Evolutionary conservation across 2,797 vertebrate species (phyloP).

Genomic region (Pseudochirops corinnae): DNA sequence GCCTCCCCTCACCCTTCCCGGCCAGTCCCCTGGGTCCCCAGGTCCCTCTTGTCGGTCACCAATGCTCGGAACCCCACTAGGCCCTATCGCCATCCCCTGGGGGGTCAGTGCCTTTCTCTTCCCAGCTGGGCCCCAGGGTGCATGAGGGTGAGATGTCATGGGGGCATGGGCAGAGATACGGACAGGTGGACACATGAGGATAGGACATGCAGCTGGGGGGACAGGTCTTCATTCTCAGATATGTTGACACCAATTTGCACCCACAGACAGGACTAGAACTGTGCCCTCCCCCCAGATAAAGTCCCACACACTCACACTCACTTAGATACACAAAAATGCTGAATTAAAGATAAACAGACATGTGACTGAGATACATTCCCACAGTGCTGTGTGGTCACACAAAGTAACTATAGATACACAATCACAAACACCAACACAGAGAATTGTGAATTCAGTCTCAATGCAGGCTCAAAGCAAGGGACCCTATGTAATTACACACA

Average conservation of each 20-base stretch:
- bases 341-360: background rate
- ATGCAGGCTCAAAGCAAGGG: background rate
- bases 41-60: slow-evolving; percentile 31
- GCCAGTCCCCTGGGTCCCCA: slow-evolving; percentile 75
- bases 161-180: slow-evolving; percentile 27
- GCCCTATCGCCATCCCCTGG: slow-evolving; percentile 28
- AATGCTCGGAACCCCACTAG: slow-evolving; percentile 72
- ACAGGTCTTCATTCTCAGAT: background rate
- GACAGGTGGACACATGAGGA: slow-evolving; percentile 54
- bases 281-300: background rate
- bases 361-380: background rate
- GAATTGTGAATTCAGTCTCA: background rate
- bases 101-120: slow-evolving; percentile 46
- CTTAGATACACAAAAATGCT: background rate
- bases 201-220: slow-evolving; percentile 28
- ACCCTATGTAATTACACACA: background rate
- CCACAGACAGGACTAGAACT: background rate
- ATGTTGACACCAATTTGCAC: background rate
- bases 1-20: slow-evolving; percentile 77
- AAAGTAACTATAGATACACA: background rate
- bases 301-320: background rate
- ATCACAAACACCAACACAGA: background rate
- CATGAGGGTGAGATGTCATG: slow-evolving; percentile 63
- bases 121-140: slow-evolving; percentile 65
- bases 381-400: background rate